These are phyloP conservation scores for Ptychobarbus kaznakovi DNA, from an alignment of 2,797 vertebrate genomes.

Conservation along the genomic window DNA sequence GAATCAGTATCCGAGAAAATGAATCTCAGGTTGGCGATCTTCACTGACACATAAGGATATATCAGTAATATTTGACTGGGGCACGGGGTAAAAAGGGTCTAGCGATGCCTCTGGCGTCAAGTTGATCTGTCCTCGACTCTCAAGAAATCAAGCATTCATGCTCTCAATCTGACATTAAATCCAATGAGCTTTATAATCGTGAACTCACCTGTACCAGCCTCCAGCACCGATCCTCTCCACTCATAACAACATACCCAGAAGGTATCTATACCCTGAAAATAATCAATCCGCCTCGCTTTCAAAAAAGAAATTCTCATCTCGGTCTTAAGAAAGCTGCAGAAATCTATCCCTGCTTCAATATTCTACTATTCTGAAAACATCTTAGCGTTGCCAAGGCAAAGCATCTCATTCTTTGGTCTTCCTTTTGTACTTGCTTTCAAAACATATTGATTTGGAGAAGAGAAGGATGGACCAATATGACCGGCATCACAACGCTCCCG, in stretches of 20 bases:
- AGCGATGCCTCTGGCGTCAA: neutral
- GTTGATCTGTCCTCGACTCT: neutral
- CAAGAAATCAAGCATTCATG: slow-evolving; percentile 29
- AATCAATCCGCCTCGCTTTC: neutral
- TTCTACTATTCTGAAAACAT: neutral
- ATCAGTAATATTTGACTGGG: neutral
- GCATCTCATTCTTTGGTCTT: slow-evolving; percentile 1
- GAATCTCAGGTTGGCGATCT: neutral
- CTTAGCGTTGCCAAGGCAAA: neutral
- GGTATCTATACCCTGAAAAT: slow-evolving; percentile 7
- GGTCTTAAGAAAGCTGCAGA: slow-evolving; percentile 16
- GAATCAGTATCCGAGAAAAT: neutral
- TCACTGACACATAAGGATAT: neutral
- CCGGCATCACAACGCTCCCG: neutral
- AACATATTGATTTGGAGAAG: slow-evolving; percentile 34
- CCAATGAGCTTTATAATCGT: neutral
- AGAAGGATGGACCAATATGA: neutral
- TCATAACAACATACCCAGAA: slow-evolving; percentile 14
- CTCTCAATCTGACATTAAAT: slow-evolving; percentile 11
- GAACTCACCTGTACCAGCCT: slow-evolving; percentile 10
- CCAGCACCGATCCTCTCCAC: neutral
- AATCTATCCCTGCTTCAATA: neutral
- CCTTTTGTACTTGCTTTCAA: slow-evolving; percentile 36
- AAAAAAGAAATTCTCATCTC: neutral
- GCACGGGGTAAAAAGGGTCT: neutral